phyloP scores from a whole-genome alignment of 2,888 invertebrate genomes.

The Corythucha ciliata region DNA sequence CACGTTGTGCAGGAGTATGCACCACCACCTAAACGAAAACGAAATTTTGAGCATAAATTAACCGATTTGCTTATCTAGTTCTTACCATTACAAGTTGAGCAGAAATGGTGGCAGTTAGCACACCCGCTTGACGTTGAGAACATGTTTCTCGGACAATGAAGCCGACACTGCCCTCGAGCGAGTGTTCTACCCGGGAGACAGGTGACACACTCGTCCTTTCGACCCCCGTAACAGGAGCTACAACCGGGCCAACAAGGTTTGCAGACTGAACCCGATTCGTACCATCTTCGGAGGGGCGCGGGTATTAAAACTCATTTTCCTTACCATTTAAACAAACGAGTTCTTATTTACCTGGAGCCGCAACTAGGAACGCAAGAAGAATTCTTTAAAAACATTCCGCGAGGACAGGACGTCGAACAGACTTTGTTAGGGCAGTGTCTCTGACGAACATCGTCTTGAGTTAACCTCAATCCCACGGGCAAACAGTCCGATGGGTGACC shows the following conservation, averaged over 20 bases:
- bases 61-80: neutral
- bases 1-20: conserved; percentile 29
- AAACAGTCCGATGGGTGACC: conserved; percentile 23
- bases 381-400: conserved; percentile 24
- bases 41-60: neutral
- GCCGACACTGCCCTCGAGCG: conserved; percentile 27
- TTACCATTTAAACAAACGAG: neutral
- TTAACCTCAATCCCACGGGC: neutral
- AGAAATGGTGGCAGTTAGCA: conserved; percentile 29
- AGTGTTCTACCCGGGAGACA: conserved; percentile 24
- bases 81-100: conserved; percentile 30
- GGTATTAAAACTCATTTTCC: neutral
- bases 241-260: conserved; percentile 29
- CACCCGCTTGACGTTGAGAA: conserved; percentile 25
- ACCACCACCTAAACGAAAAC: conserved; percentile 26
- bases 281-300: conserved; percentile 21
- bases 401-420: conserved; percentile 21
- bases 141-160: conserved; percentile 30
- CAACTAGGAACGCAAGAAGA: conserved; percentile 25
- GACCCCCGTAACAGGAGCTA: conserved; percentile 25
- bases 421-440: conserved; percentile 7
- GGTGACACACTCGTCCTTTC: conserved; percentile 28
- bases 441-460: conserved; percentile 2
- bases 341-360: conserved; percentile 21
- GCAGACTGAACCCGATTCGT: conserved; percentile 23